Base-by-base conservation (phyloP, 2,888 invertebrate genomes). In the Acleris laterana region DNA sequence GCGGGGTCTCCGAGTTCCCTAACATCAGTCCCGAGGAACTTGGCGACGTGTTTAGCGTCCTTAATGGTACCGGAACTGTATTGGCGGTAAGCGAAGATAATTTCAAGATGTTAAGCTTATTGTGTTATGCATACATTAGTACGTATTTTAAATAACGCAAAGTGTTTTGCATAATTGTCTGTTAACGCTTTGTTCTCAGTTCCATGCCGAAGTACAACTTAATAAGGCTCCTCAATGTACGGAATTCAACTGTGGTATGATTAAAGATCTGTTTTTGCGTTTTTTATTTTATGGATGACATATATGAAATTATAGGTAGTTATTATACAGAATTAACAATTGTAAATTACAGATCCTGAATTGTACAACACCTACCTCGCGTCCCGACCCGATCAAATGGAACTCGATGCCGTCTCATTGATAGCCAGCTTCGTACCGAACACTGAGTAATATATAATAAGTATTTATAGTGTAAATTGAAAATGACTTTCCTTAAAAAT, bases 1-100 rank as follows among this genome's bases (percentile, higher is more conserved):
- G 95, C 65, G 95, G 95, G 3, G 92, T 95, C 1, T 93, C 94
- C 0, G 96, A 96, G 78, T 96, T 96, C 77, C 94, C 94, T 0
- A 89, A 94, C 69, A 94, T 96, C 1, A 87, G 84, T n/a, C 84
- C 87, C 63, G 74, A 86, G 0, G 93, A 95, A 67, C 87, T 96
- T 53, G 88, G 93, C 57, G 80, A 83, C 52, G 94, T 95, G 1
- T 86, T 96, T 32, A 71, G 81, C 1, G 90, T 92, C 66, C 84
- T 96, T 1, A 91, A 94, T 69, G 93, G 94, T 44, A 93, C 94
- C 5, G 91, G 93, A 61, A 90, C 94, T 44, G 92, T 95, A 53
- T 84, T 96, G 64, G 95, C 95, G 71, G 96, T 96, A 86, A 92
- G 86, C 38, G 38, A 38, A 38, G 7, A 38, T 38, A 38, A 38